Conservation (phyloP, 2,797 vertebrate genomes). For the Calcarius lapponicus region DNA sequence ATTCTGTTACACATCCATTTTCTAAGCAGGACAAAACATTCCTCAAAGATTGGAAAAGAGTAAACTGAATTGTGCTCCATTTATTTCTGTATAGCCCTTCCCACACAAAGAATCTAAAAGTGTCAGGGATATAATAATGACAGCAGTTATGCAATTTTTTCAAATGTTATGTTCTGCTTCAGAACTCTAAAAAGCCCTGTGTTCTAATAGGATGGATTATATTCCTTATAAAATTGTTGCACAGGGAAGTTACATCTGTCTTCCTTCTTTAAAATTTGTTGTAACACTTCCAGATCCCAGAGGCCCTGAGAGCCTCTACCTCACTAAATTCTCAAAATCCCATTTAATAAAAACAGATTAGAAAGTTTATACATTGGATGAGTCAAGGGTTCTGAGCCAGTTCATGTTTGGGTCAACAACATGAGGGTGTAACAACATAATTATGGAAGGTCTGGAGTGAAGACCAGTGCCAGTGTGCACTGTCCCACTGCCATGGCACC, state of each 20-base stretch:
- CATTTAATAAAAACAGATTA: background rate
- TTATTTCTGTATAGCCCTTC: background rate
- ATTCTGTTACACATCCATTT: background rate
- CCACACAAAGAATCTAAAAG: background rate
- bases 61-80: background rate
- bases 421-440: background rate
- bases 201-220: background rate
- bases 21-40: background rate
- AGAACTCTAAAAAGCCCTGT: background rate
- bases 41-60: background rate
- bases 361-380: background rate
- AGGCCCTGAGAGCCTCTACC: background rate
- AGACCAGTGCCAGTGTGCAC: too few species aligned
- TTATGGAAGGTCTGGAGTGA: background rate
- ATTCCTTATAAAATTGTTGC: background rate
- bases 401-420: background rate
- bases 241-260: background rate
- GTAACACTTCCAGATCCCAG: background rate
- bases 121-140: background rate
- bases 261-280: background rate
- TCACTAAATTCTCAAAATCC: background rate
- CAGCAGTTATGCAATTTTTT: constrained; percentile 20
- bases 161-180: background rate
- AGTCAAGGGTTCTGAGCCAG: background rate
- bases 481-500: background rate